Base-by-base conservation (phyloP, 2,797 vertebrate genomes). In the Halcyon badia region DNA sequence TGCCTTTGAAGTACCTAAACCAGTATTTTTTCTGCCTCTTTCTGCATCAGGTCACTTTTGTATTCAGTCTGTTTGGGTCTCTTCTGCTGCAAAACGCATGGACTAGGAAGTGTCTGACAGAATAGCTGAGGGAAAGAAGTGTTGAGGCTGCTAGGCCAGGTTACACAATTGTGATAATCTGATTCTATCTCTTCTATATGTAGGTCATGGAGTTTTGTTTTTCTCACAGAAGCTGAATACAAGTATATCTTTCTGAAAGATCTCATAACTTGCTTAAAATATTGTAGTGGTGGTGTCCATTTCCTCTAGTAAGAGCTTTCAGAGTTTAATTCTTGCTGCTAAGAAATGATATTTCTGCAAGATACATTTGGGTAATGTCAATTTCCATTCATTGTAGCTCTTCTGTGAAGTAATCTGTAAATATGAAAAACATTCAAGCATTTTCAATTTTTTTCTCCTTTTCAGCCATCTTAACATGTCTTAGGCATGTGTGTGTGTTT, bases 181-280 rank as follows among this genome's bases (percentile, higher is more conserved):
- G 28, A 58, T 83, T 60, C 2, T 2, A 1, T 78, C 48, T 85
- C 24, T 13, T 68, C 9, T 56, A 5, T 70, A 13, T 64, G 35
- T 78, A 89, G 76, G 76, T 77, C 72, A 75, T 83, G 68, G 54
- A 91, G 28, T 83, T 95, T 41, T 73, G 25, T 73, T 92, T 87
- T 68, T 88, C 61, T 79, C 31, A 35, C 56, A 85, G 79, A 82
- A 68, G 42, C 54, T 75, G 39, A 64, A 68, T 57, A 42, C 42
- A 42, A 42, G 17, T 42, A 17, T 68, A 48, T 26, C 18, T 56
- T 89, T 87, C 60, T 77, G 71, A 81, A 94, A 88, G 31, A 37
- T 83, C 51, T 72, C 49, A 78, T 42, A 76, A 76, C 41, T 83
- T 77, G 49, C 52, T 85, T 81, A 22, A 87, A 71, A 85, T 61